phyloP scores from a whole-genome alignment of 2,113 vertebrate genomes.

The Morphnarchus princeps region DNA sequence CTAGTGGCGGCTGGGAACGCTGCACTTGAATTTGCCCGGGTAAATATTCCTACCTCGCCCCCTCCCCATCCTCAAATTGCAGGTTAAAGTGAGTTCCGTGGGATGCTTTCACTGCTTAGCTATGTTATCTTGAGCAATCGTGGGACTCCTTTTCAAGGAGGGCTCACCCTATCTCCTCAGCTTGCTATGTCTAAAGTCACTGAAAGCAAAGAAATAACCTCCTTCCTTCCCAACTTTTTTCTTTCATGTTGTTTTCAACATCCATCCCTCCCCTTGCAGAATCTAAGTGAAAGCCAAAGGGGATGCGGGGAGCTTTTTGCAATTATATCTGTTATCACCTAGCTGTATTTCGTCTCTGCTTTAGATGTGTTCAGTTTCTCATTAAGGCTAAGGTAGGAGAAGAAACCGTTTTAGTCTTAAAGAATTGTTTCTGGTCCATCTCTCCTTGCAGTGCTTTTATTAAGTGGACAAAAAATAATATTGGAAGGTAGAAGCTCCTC shows the following conservation, averaged over 20 bases:
- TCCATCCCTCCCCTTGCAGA: neutral
- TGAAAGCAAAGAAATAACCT: neutral
- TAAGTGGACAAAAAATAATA: neutral
- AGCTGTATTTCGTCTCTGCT: neutral
- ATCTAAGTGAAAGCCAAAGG: neutral
- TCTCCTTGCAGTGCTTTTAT: neutral
- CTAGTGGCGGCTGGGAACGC: conserved; percentile 78
- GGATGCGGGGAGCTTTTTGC: neutral
- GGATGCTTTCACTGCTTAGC: neutral
- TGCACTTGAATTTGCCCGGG: conserved; percentile 69
- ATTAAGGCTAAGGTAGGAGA: neutral
- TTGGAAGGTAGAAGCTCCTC: neutral
- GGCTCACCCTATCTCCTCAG: neutral
- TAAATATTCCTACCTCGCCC: conserved; percentile 45
- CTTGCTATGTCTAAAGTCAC: neutral
- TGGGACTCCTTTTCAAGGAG: neutral
- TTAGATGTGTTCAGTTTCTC: neutral
- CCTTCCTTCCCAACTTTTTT: neutral
- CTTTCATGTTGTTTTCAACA: neutral
- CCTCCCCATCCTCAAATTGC: conserved; percentile 15
- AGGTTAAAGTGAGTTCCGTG: neutral
- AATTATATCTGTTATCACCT: fast-evolving
- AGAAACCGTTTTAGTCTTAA: neutral
- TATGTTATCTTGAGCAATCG: neutral
- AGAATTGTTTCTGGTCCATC: neutral